A percentile compares a stretch with the other conserved stretches of the same genome.
Evolutionary conservation across 2,888 invertebrate genomes (phyloP).

Genomic region (Nymphalis c-album): DNA sequence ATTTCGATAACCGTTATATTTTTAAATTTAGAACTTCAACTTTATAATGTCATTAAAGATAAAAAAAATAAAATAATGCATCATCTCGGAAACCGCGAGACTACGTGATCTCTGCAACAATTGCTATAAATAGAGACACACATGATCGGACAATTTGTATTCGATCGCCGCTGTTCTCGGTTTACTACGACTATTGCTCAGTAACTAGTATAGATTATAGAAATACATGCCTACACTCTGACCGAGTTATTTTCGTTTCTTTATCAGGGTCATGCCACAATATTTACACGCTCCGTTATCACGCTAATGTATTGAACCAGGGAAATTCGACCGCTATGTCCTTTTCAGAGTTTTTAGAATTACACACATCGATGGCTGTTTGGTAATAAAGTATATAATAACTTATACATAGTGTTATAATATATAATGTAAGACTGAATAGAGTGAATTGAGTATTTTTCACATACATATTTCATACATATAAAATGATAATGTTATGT

Average conservation of each 20-base stretch:
- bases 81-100: not conserved
- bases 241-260: constrained; percentile 72
- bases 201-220: constrained; percentile 57
- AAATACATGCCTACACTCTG: constrained; percentile 45
- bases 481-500: no score
- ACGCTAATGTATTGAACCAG: constrained; percentile 31
- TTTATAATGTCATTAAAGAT: no score
- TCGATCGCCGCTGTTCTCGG: constrained; percentile 22
- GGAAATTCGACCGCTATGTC: not conserved
- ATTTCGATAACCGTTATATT: no score
- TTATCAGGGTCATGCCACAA: constrained; percentile 66
- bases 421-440: no score
- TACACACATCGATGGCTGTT: no score
- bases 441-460: no score
- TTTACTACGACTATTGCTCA: constrained; percentile 39
- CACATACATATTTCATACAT: no score
- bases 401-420: no score
- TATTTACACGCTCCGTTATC: constrained; percentile 47
- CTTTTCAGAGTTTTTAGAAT: not conserved
- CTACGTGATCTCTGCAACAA: constrained; percentile 16
- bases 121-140: constrained; percentile 30
- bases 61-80: not conserved
- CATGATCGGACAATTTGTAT: constrained; percentile 28
- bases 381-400: no score
- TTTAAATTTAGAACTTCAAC: no score